Evolutionary conservation across 2,797 vertebrate genomes (phyloP), one percentile per base, ranked within the genome.

Genomic region (Mormyrus hasselquistii): DNA sequence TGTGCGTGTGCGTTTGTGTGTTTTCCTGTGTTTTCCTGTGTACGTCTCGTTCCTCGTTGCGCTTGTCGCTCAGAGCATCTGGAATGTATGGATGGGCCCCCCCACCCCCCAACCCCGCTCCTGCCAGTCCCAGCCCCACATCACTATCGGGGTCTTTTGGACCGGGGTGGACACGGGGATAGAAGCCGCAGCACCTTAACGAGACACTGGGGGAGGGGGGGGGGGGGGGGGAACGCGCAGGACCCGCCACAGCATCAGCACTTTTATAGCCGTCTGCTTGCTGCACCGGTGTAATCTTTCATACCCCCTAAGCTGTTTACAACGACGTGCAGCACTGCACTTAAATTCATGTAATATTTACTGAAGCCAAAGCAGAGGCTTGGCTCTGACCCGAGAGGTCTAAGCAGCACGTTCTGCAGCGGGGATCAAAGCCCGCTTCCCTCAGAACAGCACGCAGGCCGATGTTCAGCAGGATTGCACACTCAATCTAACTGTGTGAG

Each of bases 1-100:
- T 44, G 41, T 44, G 9, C 38, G 73, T 69, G 29, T 34, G 29
- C 29, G 2, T 34, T 34, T 2, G 29, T 34, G 29, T 2, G 29
- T 34, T 34, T 34, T 34, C 29, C 29, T 44, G 41, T 44, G 76
- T 90, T 73, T 90, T 87, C 52, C 73, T 85, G 89, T 91, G 87
- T 86, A 86, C 41, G 19, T 57, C 86, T 84, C 1, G 55, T 65
- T 88, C 83, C 52, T 82, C 34, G 14, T 5, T 5, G 62, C 14
- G 50, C 47, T 14, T n/a, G 22, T 65, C 3, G 7, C 62, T 69
- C 22, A 34, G 25, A 34, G 65, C 9, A 34, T 14, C 12, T 34
- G 9, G 25, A 65, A 29, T 2, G 62, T 34, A 10, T 10, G 25
- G 25, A 65, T 9, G 22, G 10, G n/a, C 9, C 25, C 2, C 8